Evolutionary conservation across 2,888 invertebrate species (phyloP).

Genomic region (Elaeidobius kamerunicus): DNA sequence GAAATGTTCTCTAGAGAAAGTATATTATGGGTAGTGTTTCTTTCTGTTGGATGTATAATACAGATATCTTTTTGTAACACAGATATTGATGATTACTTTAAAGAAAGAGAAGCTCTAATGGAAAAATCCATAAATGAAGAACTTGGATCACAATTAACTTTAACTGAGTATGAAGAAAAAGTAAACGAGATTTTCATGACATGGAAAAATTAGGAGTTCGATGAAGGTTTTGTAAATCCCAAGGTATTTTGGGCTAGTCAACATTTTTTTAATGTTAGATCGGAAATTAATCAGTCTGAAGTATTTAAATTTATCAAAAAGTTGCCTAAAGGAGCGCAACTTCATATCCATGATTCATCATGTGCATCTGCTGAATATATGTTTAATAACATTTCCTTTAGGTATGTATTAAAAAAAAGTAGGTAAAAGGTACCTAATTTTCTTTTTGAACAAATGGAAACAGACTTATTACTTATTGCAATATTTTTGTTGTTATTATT

Average conservation of each 20-base stretch:
- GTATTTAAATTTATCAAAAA: constrained; percentile 63
- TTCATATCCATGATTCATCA: constrained; percentile 68
- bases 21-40: too few relatives aligned
- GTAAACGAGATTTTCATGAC: constrained; percentile 43
- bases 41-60: too few relatives aligned
- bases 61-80: too few relatives aligned
- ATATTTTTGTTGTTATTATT: too few relatives aligned
- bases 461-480: too few relatives aligned
- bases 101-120: constrained; percentile 26
- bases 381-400: constrained; percentile 58
- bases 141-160: constrained; percentile 43
- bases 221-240: constrained; percentile 39
- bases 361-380: constrained; percentile 60
- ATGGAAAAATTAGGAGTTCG: constrained; percentile 41
- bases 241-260: constrained; percentile 58
- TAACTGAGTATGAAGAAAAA: constrained; percentile 33
- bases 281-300: constrained; percentile 57
- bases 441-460: too few relatives aligned
- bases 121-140: constrained; percentile 29
- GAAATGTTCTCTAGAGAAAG: too few relatives aligned
- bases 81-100: background rate
- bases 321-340: constrained; percentile 71
- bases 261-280: constrained; percentile 63
- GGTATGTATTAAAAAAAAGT: too few relatives aligned
- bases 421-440: too few relatives aligned